Percentiles rank a stretch among this genome's conserved stretches.
Conservation (phyloP, 35 echinoderm and acorn worm species). For the Apostichopus parvimensis region DNA sequence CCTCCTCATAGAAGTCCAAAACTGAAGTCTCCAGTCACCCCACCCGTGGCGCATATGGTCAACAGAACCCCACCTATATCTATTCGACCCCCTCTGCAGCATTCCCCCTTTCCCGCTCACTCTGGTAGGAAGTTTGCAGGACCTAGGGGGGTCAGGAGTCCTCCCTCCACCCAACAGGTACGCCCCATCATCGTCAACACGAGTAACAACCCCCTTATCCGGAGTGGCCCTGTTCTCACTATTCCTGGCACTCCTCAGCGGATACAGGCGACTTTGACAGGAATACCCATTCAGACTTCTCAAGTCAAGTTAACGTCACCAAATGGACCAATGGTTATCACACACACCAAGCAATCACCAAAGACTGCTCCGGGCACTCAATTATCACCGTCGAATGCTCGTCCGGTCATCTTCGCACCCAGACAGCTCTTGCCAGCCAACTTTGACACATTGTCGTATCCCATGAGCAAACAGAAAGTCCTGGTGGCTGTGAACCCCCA, state of each 20-base stretch:
- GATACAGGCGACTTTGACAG: constrained; percentile 28
- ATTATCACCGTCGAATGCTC: constrained; percentile 23
- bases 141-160: constrained; percentile 38
- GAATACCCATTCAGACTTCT: constrained; percentile 15
- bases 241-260: constrained; percentile 35
- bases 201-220: constrained; percentile 31
- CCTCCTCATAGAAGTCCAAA: constrained; percentile 50
- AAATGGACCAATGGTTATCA: constrained; percentile 23
- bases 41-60: constrained; percentile 53
- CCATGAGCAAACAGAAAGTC: constrained; percentile 20
- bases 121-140: neutral
- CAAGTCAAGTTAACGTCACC: constrained; percentile 20
- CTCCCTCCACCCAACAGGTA: constrained; percentile 47
- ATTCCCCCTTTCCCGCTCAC: constrained; percentile 44
- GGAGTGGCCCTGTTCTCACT: constrained; percentile 18
- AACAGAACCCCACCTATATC: constrained; percentile 33
- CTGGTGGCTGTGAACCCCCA: constrained; percentile 35
- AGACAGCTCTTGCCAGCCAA: constrained; percentile 31
- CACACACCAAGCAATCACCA: constrained; percentile 21
- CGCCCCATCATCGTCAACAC: constrained; percentile 52
- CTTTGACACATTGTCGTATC: neutral
- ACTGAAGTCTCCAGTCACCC: constrained; percentile 13
- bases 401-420: constrained; percentile 33
- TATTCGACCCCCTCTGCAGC: neutral
- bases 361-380: constrained; percentile 7